Conservation (phyloP, 2,113 vertebrate genomes). For the Seriola rivoliana region DNA sequence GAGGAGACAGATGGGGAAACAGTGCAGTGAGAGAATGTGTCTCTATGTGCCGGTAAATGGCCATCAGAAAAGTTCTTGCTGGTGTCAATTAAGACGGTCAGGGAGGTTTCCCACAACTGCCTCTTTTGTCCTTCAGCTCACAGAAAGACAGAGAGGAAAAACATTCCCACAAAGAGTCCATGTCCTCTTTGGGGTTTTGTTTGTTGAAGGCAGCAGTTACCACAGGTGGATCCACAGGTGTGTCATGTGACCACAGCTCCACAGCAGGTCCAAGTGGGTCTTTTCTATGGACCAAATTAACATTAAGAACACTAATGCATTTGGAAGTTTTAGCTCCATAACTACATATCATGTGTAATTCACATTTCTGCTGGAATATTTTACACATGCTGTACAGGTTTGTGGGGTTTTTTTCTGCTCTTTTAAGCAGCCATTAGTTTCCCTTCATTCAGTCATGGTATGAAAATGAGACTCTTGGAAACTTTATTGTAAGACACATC, state of each 20-base stretch:
- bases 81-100: slow-evolving; percentile 34
- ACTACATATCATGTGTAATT: background rate
- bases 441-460: background rate
- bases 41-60: background rate
- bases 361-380: background rate
- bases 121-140: slow-evolving; percentile 31
- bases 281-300: background rate
- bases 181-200: slow-evolving; percentile 22
- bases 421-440: background rate
- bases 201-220: slow-evolving; percentile 38
- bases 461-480: background rate
- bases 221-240: slow-evolving; percentile 29
- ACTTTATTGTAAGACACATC: background rate
- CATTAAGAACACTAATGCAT: background rate
- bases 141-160: slow-evolving; percentile 24
- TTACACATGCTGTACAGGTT: background rate
- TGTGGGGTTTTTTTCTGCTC: background rate
- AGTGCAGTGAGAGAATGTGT: slow-evolving; percentile 9
- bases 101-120: slow-evolving; percentile 29
- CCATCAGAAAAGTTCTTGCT: slow-evolving; percentile 40
- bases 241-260: slow-evolving; percentile 28
- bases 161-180: background rate
- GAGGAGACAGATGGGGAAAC: slow-evolving; percentile 32
- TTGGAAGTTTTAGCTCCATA: background rate
- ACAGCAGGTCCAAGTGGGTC: slow-evolving; percentile 26